Percentiles rank a stretch among this genome's conserved stretches.
phyloP scores from a whole-genome alignment of 2,888 invertebrate species.

The Acrobasis consociella region DNA sequence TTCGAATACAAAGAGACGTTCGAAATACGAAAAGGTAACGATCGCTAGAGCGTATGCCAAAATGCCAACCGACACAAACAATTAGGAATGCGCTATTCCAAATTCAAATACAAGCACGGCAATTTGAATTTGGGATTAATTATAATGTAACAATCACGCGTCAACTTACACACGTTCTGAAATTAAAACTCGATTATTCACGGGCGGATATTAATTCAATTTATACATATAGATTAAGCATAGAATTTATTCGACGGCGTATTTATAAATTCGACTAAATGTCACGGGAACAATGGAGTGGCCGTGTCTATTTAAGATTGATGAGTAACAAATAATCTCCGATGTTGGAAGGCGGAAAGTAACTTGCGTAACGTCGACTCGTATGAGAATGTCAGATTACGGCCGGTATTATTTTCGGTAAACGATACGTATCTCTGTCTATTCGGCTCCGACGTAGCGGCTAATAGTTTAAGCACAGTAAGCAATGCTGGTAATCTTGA shows the following conservation, averaged over 20 bases:
- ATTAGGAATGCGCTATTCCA: slow-evolving; percentile 76
- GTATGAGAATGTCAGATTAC: slow-evolving; percentile 72
- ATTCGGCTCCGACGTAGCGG: slow-evolving; percentile 66
- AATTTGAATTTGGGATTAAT: slow-evolving; percentile 64
- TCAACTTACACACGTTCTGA: slow-evolving; percentile 40
- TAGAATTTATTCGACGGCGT: slow-evolving; percentile 64
- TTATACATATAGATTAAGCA: slow-evolving; percentile 54
- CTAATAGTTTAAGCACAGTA: slow-evolving; percentile 70
- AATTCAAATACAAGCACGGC: slow-evolving; percentile 61
- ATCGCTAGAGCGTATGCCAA: slow-evolving; percentile 73
- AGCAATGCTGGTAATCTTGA: slow-evolving; percentile 66
- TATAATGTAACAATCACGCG: slow-evolving; percentile 45
- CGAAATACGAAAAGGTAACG: slow-evolving; percentile 73
- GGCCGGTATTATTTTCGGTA: slow-evolving; percentile 74
- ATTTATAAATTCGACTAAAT: slow-evolving; percentile 78
- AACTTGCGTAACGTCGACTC: slow-evolving; percentile 63
- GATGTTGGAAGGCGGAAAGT: slow-evolving; percentile 65
- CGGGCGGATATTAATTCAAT: slow-evolving; percentile 52
- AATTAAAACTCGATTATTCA: slow-evolving; percentile 44
- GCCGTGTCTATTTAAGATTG: slow-evolving; percentile 76
- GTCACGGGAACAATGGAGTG: slow-evolving; percentile 78
- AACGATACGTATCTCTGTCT: slow-evolving; percentile 75
- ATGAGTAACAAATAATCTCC: slow-evolving; percentile 75
- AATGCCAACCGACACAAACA: slow-evolving; percentile 71
- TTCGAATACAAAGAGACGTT: slow-evolving; percentile 76